Evolutionary conservation across 2,888 invertebrate species (phyloP).

Genomic region (Drosophila nigricruria): DNA sequence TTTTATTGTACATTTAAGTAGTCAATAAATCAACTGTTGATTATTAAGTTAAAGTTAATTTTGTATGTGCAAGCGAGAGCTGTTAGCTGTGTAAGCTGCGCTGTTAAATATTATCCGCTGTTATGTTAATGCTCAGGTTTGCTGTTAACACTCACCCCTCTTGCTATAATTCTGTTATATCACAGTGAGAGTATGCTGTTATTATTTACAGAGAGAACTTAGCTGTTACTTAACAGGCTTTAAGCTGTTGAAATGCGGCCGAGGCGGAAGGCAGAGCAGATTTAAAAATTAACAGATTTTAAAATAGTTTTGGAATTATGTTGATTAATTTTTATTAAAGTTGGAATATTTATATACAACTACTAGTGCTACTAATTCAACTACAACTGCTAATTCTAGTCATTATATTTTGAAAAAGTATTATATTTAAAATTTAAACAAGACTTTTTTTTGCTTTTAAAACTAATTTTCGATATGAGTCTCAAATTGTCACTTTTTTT

Average conservation of each 20-base stretch:
- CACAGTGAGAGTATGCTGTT: slow-evolving; percentile 4
- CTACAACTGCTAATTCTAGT: too few relatives aligned
- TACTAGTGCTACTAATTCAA: too few relatives aligned
- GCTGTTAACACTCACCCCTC: slow-evolving; percentile 39
- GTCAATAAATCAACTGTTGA: background rate
- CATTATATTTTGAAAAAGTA: background rate
- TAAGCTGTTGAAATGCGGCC: too few relatives aligned
- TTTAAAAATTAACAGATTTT: background rate
- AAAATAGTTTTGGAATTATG: background rate
- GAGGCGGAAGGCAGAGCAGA: background rate
- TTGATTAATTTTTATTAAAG: background rate
- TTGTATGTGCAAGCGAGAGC: background rate
- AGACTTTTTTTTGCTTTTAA: too few relatives aligned
- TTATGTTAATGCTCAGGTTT: slow-evolving; percentile 5
- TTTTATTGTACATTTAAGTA: fast-evolving
- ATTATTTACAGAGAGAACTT: background rate
- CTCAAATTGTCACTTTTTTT: too few relatives aligned
- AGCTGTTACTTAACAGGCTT: slow-evolving; percentile 3
- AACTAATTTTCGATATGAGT: too few relatives aligned
- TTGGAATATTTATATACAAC: background rate
- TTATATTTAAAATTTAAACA: too few relatives aligned
- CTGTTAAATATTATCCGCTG: slow-evolving; percentile 62
- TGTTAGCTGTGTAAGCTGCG: too few relatives aligned
- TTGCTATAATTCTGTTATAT: slow-evolving; percentile 63
- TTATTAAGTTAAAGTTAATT: background rate